These are phyloP conservation scores for Geodia barretti DNA, from an alignment of 37 sponge, comb jelly and placozoan genomes.

Conservation along the genomic window DNA sequence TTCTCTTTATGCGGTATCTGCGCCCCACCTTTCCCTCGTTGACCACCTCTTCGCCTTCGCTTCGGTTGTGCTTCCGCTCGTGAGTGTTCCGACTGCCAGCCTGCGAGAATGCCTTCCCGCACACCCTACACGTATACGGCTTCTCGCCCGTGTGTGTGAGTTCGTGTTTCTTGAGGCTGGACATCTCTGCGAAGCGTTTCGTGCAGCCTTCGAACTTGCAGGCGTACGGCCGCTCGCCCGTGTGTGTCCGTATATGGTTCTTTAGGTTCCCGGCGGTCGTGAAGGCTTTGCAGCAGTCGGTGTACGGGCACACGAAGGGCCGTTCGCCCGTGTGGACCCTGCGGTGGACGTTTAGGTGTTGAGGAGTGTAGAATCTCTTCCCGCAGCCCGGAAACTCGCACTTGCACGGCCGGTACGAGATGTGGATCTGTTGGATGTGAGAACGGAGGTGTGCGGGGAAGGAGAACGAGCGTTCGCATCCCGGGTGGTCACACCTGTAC, in stretches of 20 bases:
- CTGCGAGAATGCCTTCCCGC: slow-evolving; percentile 82
- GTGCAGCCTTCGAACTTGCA: slow-evolving; percentile 78
- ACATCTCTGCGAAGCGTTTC: slow-evolving; percentile 85
- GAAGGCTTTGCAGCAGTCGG: slow-evolving; percentile 79
- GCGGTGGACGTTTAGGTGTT: slow-evolving; percentile 81
- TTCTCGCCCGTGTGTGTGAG: slow-evolving; percentile 87
- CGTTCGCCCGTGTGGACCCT: slow-evolving; percentile 82
- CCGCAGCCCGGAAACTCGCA: slow-evolving; percentile 87
- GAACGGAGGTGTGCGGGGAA: slow-evolving; percentile 80
- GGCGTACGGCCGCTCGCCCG: slow-evolving; percentile 81
- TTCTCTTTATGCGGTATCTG: slow-evolving; percentile 54
- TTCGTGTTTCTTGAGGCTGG: slow-evolving; percentile 87
- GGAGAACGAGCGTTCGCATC: slow-evolving; percentile 77
- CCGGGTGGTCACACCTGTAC: slow-evolving; percentile 80
- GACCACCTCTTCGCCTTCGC: slow-evolving; percentile 19
- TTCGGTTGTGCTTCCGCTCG: slow-evolving; percentile 69
- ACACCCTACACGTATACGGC: slow-evolving; percentile 80
- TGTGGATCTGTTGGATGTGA: slow-evolving; percentile 80
- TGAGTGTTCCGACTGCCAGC: slow-evolving; percentile 85
- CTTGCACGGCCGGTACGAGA: slow-evolving; percentile 79
- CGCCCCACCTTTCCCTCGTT: slow-evolving; percentile 24
- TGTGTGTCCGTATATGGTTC: slow-evolving; percentile 90
- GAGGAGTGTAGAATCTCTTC: slow-evolving; percentile 84
- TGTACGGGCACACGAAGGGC: slow-evolving; percentile 78
- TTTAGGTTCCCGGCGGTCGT: slow-evolving; percentile 86